A percentile compares a stretch with the other conserved stretches of the same genome.
Evolutionary conservation across 2,888 invertebrate genomes (phyloP).

Genomic region (Notodonta dromedarius): DNA sequence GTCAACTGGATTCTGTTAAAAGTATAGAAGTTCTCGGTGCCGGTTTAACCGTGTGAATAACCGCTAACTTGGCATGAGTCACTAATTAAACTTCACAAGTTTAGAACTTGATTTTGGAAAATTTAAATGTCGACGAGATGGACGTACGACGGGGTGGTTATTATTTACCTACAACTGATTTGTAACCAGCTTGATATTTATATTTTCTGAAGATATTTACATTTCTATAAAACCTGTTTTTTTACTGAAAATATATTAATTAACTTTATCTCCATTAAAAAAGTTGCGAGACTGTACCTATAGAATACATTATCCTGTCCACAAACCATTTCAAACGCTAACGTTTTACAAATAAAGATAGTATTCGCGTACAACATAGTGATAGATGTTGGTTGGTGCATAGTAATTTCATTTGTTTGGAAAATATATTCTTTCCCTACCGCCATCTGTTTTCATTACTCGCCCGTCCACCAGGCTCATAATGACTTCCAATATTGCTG

Average conservation of each 20-base stretch:
- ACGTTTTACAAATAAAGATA: not conserved
- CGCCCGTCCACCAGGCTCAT: conserved; percentile 48
- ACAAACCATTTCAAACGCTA: conserved; percentile 13
- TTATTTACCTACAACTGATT: too few relatives aligned
- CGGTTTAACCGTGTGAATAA: too few relatives aligned
- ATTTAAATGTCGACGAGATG: too few relatives aligned
- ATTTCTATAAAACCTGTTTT: too few relatives aligned
- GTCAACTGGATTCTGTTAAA: too few relatives aligned
- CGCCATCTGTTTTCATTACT: conserved; percentile 59
- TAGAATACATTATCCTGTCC: not conserved
- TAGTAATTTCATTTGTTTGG: conserved; percentile 41
- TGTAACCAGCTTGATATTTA: too few relatives aligned
- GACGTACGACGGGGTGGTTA: too few relatives aligned
- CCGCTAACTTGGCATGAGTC: too few relatives aligned
- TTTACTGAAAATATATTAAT: not conserved
- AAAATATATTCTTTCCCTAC: conserved; percentile 39
- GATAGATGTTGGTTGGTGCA: conserved; percentile 18
- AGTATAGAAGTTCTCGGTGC: too few relatives aligned
- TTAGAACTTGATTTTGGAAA: too few relatives aligned
- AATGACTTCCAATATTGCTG: conserved; percentile 54
- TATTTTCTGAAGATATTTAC: too few relatives aligned
- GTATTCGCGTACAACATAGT: conserved; percentile 14
- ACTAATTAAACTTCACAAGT: too few relatives aligned
- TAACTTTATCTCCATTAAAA: not conserved
- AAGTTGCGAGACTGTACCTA: not conserved